phyloP scores from a whole-genome alignment of 1,140 invertebrate genomes.

The Drosophila miranda region DNA sequence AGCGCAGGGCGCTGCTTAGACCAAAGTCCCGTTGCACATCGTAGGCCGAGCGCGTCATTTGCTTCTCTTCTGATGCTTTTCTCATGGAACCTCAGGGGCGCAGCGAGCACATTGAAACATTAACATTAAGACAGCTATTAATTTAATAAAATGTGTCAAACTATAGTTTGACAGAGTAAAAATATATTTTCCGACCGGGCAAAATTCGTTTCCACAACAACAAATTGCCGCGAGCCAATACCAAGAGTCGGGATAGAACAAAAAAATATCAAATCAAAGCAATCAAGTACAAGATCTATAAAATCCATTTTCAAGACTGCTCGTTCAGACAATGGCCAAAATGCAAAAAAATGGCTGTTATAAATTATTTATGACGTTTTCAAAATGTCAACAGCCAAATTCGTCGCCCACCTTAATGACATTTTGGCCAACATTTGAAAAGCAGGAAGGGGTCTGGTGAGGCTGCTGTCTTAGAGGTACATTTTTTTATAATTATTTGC shows the following conservation, averaged over 20 bases:
- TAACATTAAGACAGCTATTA: background rate
- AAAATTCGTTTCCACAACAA: slow-evolving; percentile 13
- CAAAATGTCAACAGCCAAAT: slow-evolving; percentile 61
- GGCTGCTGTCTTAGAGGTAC: background rate
- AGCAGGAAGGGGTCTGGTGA: slow-evolving; percentile 4
- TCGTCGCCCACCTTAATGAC: slow-evolving; percentile 61
- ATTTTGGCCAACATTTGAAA: slow-evolving; percentile 31
- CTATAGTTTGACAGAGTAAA: too few relatives aligned
- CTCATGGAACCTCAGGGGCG: background rate
- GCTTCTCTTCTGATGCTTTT: slow-evolving; percentile 1
- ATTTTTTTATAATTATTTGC: slow-evolving; percentile 43
- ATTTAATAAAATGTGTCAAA: background rate
- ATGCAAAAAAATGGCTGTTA: slow-evolving; percentile 49
- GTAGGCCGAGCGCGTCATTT: slow-evolving; percentile 50
- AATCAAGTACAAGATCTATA: slow-evolving; percentile 46
- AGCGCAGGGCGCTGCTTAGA: slow-evolving; percentile 49
- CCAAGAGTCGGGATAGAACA: too few relatives aligned
- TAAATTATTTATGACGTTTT: slow-evolving; percentile 63
- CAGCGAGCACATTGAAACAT: background rate
- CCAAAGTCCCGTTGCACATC: slow-evolving; percentile 77
- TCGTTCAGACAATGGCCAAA: slow-evolving; percentile 48
- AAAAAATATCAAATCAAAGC: slow-evolving; percentile 16
- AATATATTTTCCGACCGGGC: too few relatives aligned
- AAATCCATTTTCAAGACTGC: slow-evolving; percentile 46
- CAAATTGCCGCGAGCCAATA: slow-evolving; percentile 1